These are phyloP conservation scores for Apantesis nais DNA, from an alignment of 2,888 invertebrate genomes.

Conservation along the genomic window DNA sequence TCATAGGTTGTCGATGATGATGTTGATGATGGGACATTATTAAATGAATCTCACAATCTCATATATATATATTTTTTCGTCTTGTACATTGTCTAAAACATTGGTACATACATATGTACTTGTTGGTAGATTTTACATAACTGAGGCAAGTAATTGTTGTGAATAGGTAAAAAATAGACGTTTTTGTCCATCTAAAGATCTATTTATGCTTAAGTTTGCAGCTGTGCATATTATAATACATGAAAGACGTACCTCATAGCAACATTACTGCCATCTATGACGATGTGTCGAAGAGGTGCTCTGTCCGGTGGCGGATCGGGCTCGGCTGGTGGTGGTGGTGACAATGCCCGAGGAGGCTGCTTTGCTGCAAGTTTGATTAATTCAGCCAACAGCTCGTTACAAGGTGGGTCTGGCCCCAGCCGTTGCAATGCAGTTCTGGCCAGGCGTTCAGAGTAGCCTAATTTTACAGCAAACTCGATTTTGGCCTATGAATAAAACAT, in stretches of 20 bases:
- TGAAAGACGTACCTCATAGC: slow-evolving; percentile 91
- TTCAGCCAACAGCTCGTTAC: slow-evolving; percentile 95
- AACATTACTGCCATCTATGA: slow-evolving; percentile 97
- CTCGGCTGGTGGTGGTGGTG: slow-evolving; percentile 67
- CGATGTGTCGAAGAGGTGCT: slow-evolving; percentile 89
- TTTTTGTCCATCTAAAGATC: too few species aligned
- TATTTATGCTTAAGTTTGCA: neutral
- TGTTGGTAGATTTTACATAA: too few species aligned
- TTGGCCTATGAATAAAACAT: slow-evolving; percentile 77
- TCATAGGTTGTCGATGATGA: too few species aligned
- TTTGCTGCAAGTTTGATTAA: slow-evolving; percentile 92
- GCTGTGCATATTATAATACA: slow-evolving; percentile 11
- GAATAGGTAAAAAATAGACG: too few species aligned
- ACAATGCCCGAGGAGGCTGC: slow-evolving; percentile 70
- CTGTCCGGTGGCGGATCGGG: slow-evolving; percentile 71
- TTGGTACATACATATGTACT: too few species aligned
- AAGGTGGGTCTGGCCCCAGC: slow-evolving; percentile 93
- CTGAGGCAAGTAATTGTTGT: too few species aligned
- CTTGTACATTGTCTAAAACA: too few species aligned
- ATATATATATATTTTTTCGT: too few species aligned
- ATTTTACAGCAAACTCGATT: slow-evolving; percentile 95
- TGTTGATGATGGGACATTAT: too few species aligned
- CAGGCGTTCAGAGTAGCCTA: slow-evolving; percentile 95
- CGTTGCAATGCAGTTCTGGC: slow-evolving; percentile 93
- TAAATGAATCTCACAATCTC: too few species aligned